Percentiles rank a stretch among this genome's conserved stretches.
Evolutionary conservation across 2,113 vertebrate genomes (phyloP).

Genomic region (Sinocyclocheilus rhinocerous): DNA sequence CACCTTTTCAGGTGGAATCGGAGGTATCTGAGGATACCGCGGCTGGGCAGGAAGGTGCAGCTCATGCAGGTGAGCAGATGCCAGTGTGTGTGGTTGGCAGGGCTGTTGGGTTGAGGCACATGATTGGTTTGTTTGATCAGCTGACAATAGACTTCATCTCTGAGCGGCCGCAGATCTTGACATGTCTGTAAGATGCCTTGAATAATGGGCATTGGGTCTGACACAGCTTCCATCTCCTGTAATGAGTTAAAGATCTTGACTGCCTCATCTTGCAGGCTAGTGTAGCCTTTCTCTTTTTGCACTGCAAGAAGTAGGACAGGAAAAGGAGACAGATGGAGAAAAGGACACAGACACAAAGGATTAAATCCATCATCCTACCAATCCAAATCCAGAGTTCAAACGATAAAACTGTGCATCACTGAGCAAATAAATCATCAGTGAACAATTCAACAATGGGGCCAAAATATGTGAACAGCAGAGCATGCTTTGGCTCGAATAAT

Average conservation of each 20-base stretch:
- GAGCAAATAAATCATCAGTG: background rate
- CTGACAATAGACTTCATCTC: slow-evolving; percentile 92
- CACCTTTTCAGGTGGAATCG: slow-evolving; percentile 88
- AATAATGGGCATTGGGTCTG: slow-evolving; percentile 90
- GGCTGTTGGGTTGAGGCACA: slow-evolving; percentile 85
- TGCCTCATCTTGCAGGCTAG: slow-evolving; percentile 90
- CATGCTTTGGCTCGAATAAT: background rate
- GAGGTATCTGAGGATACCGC: slow-evolving; percentile 88
- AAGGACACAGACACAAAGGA: background rate
- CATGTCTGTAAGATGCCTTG: slow-evolving; percentile 93
- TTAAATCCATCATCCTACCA: background rate
- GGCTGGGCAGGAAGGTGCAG: slow-evolving; percentile 88
- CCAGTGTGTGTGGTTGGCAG: slow-evolving; percentile 82
- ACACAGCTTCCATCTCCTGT: slow-evolving; percentile 88
- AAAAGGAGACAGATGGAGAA: background rate
- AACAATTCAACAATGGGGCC: background rate
- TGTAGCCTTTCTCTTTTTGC: slow-evolving; percentile 88
- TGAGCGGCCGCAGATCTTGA: slow-evolving; percentile 87
- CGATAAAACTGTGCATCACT: background rate
- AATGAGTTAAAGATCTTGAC: slow-evolving; percentile 92
- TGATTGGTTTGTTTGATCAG: slow-evolving; percentile 94
- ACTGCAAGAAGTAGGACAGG: slow-evolving; percentile 68
- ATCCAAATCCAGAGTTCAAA: background rate
- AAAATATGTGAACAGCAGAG: background rate
- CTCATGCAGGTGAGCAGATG: slow-evolving; percentile 89